Conservation (phyloP, 2,888 invertebrate genomes). For the Tenthredo amoena region DNA sequence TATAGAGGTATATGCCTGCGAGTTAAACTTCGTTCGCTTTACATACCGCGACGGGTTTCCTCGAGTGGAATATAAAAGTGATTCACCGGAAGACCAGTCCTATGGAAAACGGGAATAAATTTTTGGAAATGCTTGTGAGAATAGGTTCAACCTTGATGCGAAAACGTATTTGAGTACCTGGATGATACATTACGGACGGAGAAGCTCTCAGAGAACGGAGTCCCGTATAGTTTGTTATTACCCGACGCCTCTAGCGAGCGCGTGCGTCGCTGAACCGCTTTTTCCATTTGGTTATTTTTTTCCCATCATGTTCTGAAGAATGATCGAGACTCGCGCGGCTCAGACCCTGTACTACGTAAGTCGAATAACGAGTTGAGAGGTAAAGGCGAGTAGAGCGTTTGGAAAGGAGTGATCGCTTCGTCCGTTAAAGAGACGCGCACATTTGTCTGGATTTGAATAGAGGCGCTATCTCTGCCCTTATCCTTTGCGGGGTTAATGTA, state of each 20-base stretch:
- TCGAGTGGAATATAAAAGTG: not conserved
- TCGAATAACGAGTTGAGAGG: not conserved
- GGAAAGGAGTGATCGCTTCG: constrained; percentile 38
- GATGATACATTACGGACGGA: not conserved
- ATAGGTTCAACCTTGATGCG: not conserved
- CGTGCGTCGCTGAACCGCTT: not conserved
- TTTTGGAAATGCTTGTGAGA: not conserved
- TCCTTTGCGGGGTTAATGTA: constrained; percentile 27
- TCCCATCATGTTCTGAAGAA: constrained; percentile 17
- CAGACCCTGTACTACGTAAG: not conserved
- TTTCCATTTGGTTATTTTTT: not conserved
- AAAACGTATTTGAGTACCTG: not conserved
- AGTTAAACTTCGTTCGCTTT: not conserved
- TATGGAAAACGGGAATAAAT: not conserved
- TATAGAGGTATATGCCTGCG: not conserved
- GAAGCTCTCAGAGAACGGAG: not conserved
- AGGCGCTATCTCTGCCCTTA: constrained; percentile 21
- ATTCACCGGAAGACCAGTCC: not conserved
- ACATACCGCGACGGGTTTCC: not conserved
- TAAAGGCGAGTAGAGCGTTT: not conserved
- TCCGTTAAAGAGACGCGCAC: constrained; percentile 22
- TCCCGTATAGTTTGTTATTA: not conserved
- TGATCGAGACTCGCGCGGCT: constrained; percentile 1
- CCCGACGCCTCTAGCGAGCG: not conserved
- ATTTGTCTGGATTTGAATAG: constrained; percentile 42